These are phyloP conservation scores for Euschistus heros DNA, from an alignment of 1,140 invertebrate species.

Conservation along the genomic window DNA sequence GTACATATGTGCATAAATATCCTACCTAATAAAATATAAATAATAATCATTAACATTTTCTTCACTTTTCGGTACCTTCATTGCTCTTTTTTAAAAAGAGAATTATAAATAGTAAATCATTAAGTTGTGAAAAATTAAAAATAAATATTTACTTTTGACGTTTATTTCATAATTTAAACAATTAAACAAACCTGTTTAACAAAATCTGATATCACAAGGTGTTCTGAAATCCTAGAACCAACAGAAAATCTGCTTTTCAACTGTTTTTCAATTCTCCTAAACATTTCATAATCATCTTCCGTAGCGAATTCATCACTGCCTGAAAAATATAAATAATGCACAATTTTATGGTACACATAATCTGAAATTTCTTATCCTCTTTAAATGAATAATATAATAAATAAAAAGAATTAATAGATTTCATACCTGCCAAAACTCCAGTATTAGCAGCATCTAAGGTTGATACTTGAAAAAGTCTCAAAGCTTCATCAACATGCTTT, in stretches of 20 bases:
- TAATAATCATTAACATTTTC: too few relatives aligned
- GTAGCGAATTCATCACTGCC: slow-evolving; percentile 95
- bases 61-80: too few relatives aligned
- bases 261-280: slow-evolving; percentile 86
- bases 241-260: slow-evolving; percentile 90
- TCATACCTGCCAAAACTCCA: slow-evolving; percentile 75
- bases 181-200: slow-evolving; percentile 57
- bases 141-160: too few relatives aligned
- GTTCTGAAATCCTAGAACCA: slow-evolving; percentile 90
- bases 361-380: background rate
- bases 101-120: too few relatives aligned
- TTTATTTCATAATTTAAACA: too few relatives aligned
- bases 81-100: too few relatives aligned
- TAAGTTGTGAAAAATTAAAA: too few relatives aligned
- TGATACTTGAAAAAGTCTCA: slow-evolving; percentile 98
- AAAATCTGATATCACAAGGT: slow-evolving; percentile 91
- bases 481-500: slow-evolving; percentile 87
- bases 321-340: slow-evolving; percentile 33
- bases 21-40: too few relatives aligned
- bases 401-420: slow-evolving; percentile 26
- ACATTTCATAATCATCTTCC: slow-evolving; percentile 83
- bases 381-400: background rate
- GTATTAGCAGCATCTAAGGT: slow-evolving; percentile 91
- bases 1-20: too few relatives aligned
- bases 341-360: background rate